Conservation (phyloP, 2,113 vertebrate species). For the Macaca nemestrina region DNA sequence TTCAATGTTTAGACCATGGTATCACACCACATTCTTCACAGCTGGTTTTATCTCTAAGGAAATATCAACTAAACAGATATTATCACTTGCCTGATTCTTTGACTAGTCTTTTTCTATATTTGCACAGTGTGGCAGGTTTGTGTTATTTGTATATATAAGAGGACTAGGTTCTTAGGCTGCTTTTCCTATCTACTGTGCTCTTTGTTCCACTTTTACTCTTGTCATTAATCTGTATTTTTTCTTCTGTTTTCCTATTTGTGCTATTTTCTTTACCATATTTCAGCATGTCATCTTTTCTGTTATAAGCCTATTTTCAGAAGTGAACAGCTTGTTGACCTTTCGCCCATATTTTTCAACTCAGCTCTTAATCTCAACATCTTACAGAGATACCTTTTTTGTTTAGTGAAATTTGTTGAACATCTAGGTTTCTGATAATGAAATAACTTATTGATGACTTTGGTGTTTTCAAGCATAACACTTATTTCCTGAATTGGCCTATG, state of each 20-base stretch:
- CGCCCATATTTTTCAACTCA: slow-evolving; percentile 20
- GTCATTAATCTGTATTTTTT: neutral
- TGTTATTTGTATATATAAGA: neutral
- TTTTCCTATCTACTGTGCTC: neutral
- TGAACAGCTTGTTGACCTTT: slow-evolving; percentile 3
- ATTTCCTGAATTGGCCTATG: slow-evolving; percentile 14
- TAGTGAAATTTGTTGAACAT: slow-evolving; percentile 9
- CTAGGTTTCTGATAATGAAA: slow-evolving; percentile 30
- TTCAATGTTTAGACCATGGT: neutral
- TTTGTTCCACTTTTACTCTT: slow-evolving; percentile 3
- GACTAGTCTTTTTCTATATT: neutral
- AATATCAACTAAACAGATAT: neutral
- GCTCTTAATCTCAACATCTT: slow-evolving; percentile 4
- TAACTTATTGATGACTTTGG: slow-evolving; percentile 29
- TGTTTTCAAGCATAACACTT: neutral
- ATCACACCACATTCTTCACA: neutral
- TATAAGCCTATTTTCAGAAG: slow-evolving; percentile 41
- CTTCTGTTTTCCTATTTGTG: neutral
- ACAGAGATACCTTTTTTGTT: neutral
- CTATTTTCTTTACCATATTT: slow-evolving; percentile 15
- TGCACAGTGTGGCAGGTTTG: neutral
- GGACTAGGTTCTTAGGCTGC: neutral
- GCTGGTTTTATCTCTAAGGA: slow-evolving; percentile 1
- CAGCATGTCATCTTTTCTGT: slow-evolving; percentile 17
- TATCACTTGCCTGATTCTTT: neutral